A percentile compares a stretch with the other conserved stretches of the same genome.
Conservation (phyloP, 2,113 vertebrate species). For the Tragelaphus scriptus region DNA sequence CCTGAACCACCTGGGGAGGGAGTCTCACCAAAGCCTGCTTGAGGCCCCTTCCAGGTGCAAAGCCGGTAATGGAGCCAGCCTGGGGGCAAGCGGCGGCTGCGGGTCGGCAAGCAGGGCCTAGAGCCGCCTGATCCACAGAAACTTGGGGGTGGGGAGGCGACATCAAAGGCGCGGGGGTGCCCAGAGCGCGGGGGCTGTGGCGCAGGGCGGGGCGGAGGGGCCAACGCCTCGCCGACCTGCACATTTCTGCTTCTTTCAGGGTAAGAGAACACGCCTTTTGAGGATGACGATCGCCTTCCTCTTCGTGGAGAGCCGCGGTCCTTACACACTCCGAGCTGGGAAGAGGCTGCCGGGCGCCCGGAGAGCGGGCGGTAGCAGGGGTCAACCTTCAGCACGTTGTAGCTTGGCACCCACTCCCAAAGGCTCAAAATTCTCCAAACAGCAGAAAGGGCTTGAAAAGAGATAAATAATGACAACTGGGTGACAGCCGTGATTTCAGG, state of each 20-base stretch:
- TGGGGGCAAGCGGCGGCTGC: not conserved
- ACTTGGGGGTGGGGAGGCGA: slow-evolving; percentile 49
- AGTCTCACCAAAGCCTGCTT: not conserved
- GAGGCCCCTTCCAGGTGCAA: slow-evolving; percentile 31
- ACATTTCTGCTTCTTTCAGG: not conserved
- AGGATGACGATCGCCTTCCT: not conserved
- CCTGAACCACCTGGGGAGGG: not conserved
- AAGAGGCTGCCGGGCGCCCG: not conserved
- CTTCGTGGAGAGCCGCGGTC: not conserved
- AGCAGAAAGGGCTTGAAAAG: not conserved
- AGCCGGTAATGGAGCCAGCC: not conserved
- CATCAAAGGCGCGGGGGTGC: slow-evolving; percentile 72
- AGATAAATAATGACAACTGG: accelerated
- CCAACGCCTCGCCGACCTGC: not conserved
- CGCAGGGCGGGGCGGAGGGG: slow-evolving; percentile 51
- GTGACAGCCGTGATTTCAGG: not conserved
- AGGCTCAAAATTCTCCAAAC: not conserved
- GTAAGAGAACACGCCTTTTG: not conserved
- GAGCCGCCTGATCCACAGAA: not conserved
- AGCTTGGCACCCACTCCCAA: not conserved
- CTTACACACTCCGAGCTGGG: not conserved
- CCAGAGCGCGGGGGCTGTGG: not conserved
- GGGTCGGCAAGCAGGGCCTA: not conserved
- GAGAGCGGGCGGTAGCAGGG: not conserved
- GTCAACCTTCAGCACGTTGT: not conserved